Evolutionary conservation across 1,140 invertebrate genomes (phyloP).

Genomic region (Euwallacea similis): DNA sequence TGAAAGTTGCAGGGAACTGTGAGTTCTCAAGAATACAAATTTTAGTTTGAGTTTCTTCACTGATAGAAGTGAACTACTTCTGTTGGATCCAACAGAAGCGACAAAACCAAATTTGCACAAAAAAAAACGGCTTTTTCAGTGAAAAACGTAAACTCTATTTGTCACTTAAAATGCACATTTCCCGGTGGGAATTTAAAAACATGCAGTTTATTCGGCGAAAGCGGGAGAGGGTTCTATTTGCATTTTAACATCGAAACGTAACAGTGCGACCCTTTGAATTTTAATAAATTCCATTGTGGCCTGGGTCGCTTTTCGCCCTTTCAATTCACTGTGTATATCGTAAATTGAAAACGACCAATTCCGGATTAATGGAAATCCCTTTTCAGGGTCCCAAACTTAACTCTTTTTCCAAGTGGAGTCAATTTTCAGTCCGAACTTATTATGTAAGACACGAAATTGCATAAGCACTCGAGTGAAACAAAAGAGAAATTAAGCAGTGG

Average conservation of each 20-base stretch:
- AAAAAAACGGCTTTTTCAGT: constrained; percentile 6
- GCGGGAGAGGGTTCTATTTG: constrained; percentile 12
- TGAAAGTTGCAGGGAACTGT: no score
- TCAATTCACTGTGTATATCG: constrained; percentile 1
- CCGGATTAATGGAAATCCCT: background rate
- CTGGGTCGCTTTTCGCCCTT: constrained; percentile 6
- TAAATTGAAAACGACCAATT: constrained; percentile 19
- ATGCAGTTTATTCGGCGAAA: constrained; percentile 18
- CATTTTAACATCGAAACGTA: constrained; percentile 24
- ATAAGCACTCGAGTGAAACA: no score
- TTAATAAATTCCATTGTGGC: constrained; percentile 20
- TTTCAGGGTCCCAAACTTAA: background rate
- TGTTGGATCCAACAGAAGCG: background rate
- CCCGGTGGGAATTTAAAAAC: constrained; percentile 19
- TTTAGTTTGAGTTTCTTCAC: no score
- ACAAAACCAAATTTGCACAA: background rate
- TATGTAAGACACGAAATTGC: no score
- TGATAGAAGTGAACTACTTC: background rate
- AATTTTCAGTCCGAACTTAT: no score
- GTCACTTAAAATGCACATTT: constrained; percentile 22
- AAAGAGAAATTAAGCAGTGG: no score
- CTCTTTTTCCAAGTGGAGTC: no score
- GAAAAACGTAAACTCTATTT: constrained; percentile 8
- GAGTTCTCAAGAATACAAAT: no score
- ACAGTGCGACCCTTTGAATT: constrained; percentile 24